Conservation (phyloP, 2,797 vertebrate species). For the Diglossa cyanea region DNA sequence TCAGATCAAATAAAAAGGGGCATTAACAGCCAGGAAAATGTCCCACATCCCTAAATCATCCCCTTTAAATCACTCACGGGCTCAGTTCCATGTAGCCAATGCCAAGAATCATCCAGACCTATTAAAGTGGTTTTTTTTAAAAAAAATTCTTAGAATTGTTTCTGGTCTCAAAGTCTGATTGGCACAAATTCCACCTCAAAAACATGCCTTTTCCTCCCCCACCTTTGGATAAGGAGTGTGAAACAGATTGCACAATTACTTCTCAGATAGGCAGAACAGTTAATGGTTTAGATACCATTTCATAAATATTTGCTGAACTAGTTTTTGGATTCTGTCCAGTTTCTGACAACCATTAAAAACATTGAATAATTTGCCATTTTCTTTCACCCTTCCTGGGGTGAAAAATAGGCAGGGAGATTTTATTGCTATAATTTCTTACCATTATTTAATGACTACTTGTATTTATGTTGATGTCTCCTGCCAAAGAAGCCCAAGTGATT, state of each 20-base stretch:
- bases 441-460: background rate
- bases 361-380: conserved; percentile 23
- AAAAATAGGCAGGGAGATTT: background rate
- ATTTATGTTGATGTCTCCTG: background rate
- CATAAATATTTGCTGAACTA: conserved; percentile 60
- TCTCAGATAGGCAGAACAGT: conserved; percentile 37
- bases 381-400: background rate
- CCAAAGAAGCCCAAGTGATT: background rate
- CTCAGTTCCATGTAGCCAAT: background rate
- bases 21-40: background rate
- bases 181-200: background rate
- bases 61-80: background rate
- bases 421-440: background rate
- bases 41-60: background rate
- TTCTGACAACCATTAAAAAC: conserved; percentile 39
- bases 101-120: background rate
- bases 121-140: background rate
- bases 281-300: conserved; percentile 43
- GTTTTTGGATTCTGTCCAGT: conserved; percentile 41
- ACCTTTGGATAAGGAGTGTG: background rate
- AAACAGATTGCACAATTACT: conserved; percentile 40
- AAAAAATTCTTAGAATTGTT: background rate
- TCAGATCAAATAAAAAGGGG: background rate
- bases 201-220: background rate
- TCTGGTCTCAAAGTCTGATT: background rate